Evolutionary conservation across 2,797 vertebrate species (phyloP).

Genomic region (Triplophysa bombifrons): DNA sequence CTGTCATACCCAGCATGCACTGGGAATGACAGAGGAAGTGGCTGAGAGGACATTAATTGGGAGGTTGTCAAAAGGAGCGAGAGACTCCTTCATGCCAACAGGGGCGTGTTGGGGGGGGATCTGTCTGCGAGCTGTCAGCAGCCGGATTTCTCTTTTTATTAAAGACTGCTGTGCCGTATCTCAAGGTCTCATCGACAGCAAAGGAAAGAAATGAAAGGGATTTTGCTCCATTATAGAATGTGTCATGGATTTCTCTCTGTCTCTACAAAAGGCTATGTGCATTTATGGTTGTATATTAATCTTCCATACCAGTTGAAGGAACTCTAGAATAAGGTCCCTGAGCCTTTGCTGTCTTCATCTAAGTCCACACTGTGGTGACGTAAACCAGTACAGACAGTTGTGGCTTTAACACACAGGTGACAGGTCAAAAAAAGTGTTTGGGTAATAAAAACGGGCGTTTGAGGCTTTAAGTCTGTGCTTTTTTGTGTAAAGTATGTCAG

Average conservation of each 20-base stretch:
- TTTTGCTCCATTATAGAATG: constrained; percentile 49
- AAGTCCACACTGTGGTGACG: not conserved
- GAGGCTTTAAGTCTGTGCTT: not conserved
- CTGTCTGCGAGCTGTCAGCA: constrained; percentile 58
- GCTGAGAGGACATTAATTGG: constrained; percentile 64
- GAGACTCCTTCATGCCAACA: constrained; percentile 61
- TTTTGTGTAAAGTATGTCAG: not conserved
- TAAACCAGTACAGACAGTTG: too few relatives aligned
- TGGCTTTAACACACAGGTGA: not conserved
- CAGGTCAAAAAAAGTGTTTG: not conserved
- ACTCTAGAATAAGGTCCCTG: constrained; percentile 1
- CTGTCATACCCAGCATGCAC: constrained; percentile 52
- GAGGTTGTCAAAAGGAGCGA: constrained; percentile 53
- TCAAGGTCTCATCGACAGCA: constrained; percentile 60
- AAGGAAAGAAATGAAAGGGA: constrained; percentile 54
- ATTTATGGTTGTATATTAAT: constrained; percentile 30
- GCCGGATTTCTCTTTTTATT: constrained; percentile 56
- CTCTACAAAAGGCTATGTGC: not conserved
- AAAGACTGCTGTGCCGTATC: constrained; percentile 58
- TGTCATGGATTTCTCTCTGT: constrained; percentile 42
- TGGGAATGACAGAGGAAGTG: constrained; percentile 55
- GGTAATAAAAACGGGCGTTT: not conserved
- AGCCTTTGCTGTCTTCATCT: not conserved
- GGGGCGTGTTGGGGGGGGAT: constrained; percentile 53
- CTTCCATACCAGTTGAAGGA: constrained; percentile 45